phyloP scores from a whole-genome alignment of 2,113 vertebrate genomes.

The Notiomystis cincta region DNA sequence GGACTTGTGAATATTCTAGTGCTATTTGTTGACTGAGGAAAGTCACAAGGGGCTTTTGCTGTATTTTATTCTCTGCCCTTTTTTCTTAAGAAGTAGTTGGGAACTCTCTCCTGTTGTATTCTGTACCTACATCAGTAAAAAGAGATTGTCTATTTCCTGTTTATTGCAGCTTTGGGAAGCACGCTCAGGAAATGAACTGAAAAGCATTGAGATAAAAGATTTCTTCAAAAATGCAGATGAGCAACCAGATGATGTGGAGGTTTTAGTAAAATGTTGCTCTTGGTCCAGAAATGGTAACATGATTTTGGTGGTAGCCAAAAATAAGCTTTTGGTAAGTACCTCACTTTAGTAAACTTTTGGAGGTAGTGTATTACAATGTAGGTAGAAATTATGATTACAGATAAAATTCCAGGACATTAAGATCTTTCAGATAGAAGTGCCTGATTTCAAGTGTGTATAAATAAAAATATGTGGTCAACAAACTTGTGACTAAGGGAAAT shows the following conservation, averaged over 20 bases:
- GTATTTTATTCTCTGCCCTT: background rate
- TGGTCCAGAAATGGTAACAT: conserved; percentile 83
- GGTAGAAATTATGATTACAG: background rate
- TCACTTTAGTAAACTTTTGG: background rate
- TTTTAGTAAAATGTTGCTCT: conserved; percentile 84
- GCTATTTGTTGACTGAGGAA: background rate
- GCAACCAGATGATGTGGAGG: conserved; percentile 75
- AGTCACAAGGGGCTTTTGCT: background rate
- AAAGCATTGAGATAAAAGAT: conserved; percentile 78
- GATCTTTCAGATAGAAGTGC: background rate
- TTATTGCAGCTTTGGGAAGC: conserved; percentile 83
- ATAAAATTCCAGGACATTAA: background rate
- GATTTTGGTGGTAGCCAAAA: conserved; percentile 84
- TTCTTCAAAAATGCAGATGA: conserved; percentile 75
- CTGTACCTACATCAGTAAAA: background rate
- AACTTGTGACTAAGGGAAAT: background rate
- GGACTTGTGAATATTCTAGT: background rate
- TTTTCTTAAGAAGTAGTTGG: background rate
- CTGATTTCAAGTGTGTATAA: background rate
- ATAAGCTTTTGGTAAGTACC: conserved; percentile 84
- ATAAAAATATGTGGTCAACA: background rate
- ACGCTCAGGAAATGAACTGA: conserved; percentile 81
- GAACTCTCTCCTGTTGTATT: background rate
- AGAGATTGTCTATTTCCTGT: background rate
- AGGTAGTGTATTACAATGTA: background rate